Evolutionary conservation across 92 coral and sea anemone genomes (phyloP), one percentile per base, ranked within the genome.

Genomic region (Zoanthus solanderi): DNA sequence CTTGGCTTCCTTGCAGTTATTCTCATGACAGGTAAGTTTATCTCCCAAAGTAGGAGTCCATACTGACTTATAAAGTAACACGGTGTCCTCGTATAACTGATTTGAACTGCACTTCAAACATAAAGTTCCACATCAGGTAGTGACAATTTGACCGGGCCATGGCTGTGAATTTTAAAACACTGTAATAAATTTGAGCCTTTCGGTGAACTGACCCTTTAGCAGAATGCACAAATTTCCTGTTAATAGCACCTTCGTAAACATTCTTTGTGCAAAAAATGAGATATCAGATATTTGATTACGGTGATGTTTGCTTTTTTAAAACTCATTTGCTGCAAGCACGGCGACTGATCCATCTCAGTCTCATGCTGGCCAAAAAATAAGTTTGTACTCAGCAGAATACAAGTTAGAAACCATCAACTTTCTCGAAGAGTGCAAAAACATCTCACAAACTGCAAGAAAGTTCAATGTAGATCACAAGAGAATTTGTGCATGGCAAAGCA

Each of bases 71-170:
- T n/a, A n/a, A n/a, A n/a, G n/a, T n/a, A n/a, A n/a, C n/a, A n/a
- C n/a, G n/a, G n/a, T n/a, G n/a, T n/a, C n/a, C n/a, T n/a, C n/a
- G n/a, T n/a, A n/a, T n/a, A n/a, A n/a, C n/a, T n/a, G n/a, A n/a
- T n/a, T n/a, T n/a, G 92, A 84, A 89, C 71, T 84, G 85, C 78
- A 90, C 74, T 84, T 90, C 83, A 90, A 76, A 90, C 85, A 85
- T 87, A 85, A 90, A 90, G 76, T 84, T 90, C 72, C 86, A 84
- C 57, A 76, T 84, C 74, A 66, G 44, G 69, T 76, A 66, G 67
- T 81, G 76, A 74, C 45, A 50, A 50, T 67, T 83, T 75, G 92
- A 84, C 44, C 78, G 84, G 76, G 92, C 92, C 92, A 83, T 83
- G 72, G 65, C 76, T 73, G 75, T 34, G 23, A 23, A 23, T 23